Base-by-base conservation (phyloP, 2,113 vertebrate species). In the Scomber colias region DNA sequence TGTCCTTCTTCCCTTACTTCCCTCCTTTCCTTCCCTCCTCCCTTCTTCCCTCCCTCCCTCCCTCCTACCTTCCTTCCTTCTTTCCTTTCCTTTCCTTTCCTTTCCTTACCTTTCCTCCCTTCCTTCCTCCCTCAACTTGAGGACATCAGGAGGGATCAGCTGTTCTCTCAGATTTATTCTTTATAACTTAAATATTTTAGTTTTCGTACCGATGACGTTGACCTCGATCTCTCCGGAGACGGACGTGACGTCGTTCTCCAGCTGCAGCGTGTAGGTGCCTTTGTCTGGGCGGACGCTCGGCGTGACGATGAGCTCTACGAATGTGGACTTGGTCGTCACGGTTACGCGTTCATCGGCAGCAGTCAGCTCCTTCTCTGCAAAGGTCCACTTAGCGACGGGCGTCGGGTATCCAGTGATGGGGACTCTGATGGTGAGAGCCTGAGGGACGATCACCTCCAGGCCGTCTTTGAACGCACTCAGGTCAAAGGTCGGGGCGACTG, bases 141-240 rank as follows among this genome's bases (percentile, higher is more conserved):
- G 21, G 21, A 21, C 21, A 21, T 21, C 21, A 21, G 21, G 21
- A 21, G 21, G 21, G 21, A 21, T 21, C 21, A 21, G 21, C 21
- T 21, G 21, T 21, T 21, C 21, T 21, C 21, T 21, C 21, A 21
- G 21, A 21, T 21, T 1, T 21, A 21, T 21, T 21, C 21, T 21
- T 21, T 21, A 21, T 21, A 21, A 21, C n/a, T n/a, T n/a, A n/a
- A n/a, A n/a, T n/a, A n/a, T n/a, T n/a, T n/a, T n/a, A n/a, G n/a
- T n/a, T n/a, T n/a, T n/a, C 21, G 91, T 95, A 99, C 98, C 97
- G n/a, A 99, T 99, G 56, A 99, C 98, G 54, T 97, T 99, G 87
- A 99, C 98, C 17, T 97, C 68, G 64, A 99, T 98, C 87, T 99
- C 97, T 86, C 98, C 98, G 62, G 97, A 96, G 76, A 98, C 94